Conservation (phyloP, 2,888 invertebrate species). For the Gandaritis pyraliata region DNA sequence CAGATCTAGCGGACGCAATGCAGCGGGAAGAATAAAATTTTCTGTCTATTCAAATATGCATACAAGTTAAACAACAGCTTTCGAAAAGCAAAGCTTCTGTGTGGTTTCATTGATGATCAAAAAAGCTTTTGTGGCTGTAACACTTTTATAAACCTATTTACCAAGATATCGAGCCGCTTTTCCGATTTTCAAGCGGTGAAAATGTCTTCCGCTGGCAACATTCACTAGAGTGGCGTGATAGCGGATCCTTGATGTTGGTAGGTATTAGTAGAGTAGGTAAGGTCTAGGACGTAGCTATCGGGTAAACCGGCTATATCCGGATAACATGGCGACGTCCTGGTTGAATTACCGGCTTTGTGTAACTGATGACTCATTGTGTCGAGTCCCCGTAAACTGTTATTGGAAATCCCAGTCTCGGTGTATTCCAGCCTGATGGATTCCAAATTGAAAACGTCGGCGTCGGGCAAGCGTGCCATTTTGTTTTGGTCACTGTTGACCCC, state of each 20-base stretch:
- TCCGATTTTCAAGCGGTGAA: neutral
- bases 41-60: neutral
- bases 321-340: constrained; percentile 56
- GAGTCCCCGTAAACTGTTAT: constrained; percentile 54
- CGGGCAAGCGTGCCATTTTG: constrained; percentile 35
- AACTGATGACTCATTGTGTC: constrained; percentile 60
- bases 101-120: neutral
- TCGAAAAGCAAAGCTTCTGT: no score
- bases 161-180: constrained; percentile 1
- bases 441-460: constrained; percentile 39
- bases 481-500: constrained; percentile 26
- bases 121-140: neutral
- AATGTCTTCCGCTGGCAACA: constrained; percentile 4
- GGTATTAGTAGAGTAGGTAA: constrained; percentile 38
- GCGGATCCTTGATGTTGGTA: constrained; percentile 18
- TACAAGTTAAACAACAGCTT: no score
- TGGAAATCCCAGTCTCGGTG: constrained; percentile 48
- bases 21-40: neutral
- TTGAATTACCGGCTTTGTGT: constrained; percentile 61
- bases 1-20: constrained; percentile 8
- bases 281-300: constrained; percentile 42
- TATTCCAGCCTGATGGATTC: constrained; percentile 37
- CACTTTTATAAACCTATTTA: neutral
- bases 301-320: constrained; percentile 50
- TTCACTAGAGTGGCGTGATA: constrained; percentile 14